Evolutionary conservation across 2,888 invertebrate species (phyloP), one percentile per base, ranked within the genome.

Genomic region (Lasioglossum pauxillum): DNA sequence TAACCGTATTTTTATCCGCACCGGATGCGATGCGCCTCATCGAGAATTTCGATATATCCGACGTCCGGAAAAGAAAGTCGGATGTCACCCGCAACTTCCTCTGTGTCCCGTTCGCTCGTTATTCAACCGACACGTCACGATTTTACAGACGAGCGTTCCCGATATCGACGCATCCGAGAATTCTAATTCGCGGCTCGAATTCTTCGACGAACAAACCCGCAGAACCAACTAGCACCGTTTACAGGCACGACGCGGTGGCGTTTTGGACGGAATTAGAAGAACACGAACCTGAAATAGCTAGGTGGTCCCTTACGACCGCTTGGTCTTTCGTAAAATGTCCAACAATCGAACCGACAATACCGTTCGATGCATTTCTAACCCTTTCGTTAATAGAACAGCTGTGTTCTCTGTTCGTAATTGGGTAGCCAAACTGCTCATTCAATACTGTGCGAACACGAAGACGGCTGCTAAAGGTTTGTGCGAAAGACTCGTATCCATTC

Each of bases 1-100:
- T 74, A 87, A 86, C 86, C 86, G 86, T 86, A 86, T 85, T 82
- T 86, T 64, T 69, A 74, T 86, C 78, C 23, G 83, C 75, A 86
- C 86, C 86, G 86, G 86, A 87, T 75, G 72, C 53, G 72, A 78
- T 44, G 79, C 73, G 85, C 67, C 86, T 86, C 80, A 79, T 79
- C 79, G 73, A 78, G 84, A 84, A 88, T 88, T 88, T 87, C 84
- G 87, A 88, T 87, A 87, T 82, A 88, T 57, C 77, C 82, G 41
- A 31, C 57, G 81, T 82, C 87, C 87, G 87, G 88, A 87, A 88
- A 84, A 82, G 87, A 87, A 88, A 87, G 87, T 86, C 87, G 76
- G 87, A 86, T 86, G 81, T 83, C 83, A 75, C 53, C 60, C 83
- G 86, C 83, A 86, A 87, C 77, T 80, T 87, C 81, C 78, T 85